Base-by-base conservation (phyloP, 92 coral and sea anemone species). In the Metridium senile region DNA sequence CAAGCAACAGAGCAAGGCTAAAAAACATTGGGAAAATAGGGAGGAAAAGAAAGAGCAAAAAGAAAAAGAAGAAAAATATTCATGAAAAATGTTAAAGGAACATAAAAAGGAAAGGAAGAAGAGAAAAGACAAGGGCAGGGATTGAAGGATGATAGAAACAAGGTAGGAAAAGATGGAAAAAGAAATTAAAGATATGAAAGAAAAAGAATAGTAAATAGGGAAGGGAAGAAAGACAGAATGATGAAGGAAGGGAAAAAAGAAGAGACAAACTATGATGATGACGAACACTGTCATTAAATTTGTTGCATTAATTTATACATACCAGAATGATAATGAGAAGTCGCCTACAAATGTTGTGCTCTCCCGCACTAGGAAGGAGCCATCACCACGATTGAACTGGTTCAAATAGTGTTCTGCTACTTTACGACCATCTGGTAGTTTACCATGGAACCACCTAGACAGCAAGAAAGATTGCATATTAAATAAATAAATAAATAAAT, bases 291-390 rank as follows among this genome's bases (percentile, higher is more conserved):
- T 6, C 8, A 4, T 39, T 4, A 4, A 39, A 39, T 13, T 13
- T 4, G 8, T 39, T 39, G 6, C 6, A 39, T 6, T 39, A 39
- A 4, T 13, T 4, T 39, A 33, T 11, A 66, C 94, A 69, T 72
- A 87, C 99, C 99, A 95, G 75, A 95, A 95, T 19, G 99, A 92
- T 19, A 95, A 78, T 54, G 97, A 92, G 79, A 95, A 95, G 79
- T 95, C 99, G 18, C 99, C 99, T n/a, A 95, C 99, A 85, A 95
- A 95, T 10, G 99, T 93, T 70, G 96, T 91, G 58, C 97, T 92
- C 66, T 95, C 99, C 22, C 99, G 84, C 16, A 95, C 97, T 25
- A 95, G 89, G 66, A 95, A 95, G 0, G 99, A 95, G 0, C 99
- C 99, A 87, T 95, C 97, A 56, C 99, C 99, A 53, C 94, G 85